phyloP scores from a whole-genome alignment of 2,888 invertebrate genomes.

The Athalia rosae region DNA sequence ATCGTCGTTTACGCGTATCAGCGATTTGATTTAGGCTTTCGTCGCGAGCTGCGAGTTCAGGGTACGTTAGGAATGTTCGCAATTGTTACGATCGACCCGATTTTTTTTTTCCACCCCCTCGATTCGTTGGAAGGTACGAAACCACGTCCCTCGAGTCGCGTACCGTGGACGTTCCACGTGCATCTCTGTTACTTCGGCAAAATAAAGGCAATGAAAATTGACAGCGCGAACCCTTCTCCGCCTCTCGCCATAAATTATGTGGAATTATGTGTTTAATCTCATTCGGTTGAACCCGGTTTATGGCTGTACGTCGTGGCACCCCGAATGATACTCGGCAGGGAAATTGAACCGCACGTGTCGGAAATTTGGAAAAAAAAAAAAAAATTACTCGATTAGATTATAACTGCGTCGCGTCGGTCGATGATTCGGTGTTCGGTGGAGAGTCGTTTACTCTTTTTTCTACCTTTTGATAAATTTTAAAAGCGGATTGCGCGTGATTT shows the following conservation, averaged over 20 bases:
- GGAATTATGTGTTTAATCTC: background rate
- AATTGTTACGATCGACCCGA: conserved; percentile 18
- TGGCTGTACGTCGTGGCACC: background rate
- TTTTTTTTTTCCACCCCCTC: conserved; percentile 2
- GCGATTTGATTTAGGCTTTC: too few relatives aligned
- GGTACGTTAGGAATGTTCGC: background rate
- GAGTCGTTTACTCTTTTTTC: too few relatives aligned
- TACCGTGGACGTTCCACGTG: background rate
- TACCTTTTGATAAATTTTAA: too few relatives aligned
- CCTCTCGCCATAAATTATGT: too few relatives aligned
- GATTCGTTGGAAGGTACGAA: conserved; percentile 1
- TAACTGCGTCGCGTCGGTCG: too few relatives aligned
- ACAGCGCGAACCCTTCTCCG: background rate
- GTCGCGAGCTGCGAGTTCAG: background rate
- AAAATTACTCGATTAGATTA: too few relatives aligned
- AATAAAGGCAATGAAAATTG: background rate
- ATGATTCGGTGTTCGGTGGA: too few relatives aligned
- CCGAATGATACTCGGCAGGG: background rate
- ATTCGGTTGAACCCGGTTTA: conserved; percentile 20
- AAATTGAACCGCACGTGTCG: background rate
- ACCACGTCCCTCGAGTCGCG: background rate
- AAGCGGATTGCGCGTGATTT: too few relatives aligned
- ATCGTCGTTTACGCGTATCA: too few relatives aligned
- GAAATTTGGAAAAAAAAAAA: background rate
- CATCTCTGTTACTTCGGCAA: too few relatives aligned